Evolutionary conservation across 2,113 vertebrate genomes (phyloP).

Genomic region (rat (Rattus norvegicus)): DNA sequence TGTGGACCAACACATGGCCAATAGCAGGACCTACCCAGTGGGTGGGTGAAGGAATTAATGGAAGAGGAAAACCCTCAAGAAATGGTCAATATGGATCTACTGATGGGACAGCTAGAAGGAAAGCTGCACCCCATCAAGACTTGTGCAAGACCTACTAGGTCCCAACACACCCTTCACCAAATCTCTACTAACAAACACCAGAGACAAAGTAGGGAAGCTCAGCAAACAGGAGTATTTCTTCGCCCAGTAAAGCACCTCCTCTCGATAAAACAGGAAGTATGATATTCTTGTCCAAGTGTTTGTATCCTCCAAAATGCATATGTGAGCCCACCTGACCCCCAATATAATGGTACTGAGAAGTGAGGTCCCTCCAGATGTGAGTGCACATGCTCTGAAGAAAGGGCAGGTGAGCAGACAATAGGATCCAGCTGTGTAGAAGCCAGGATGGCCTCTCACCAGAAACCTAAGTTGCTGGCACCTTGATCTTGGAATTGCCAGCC

Average conservation of each 20-base stretch:
- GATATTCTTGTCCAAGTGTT: neutral
- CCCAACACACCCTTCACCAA: neutral
- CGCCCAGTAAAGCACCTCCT: neutral
- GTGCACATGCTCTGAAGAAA: neutral
- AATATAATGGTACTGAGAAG: neutral
- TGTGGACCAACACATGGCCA: neutral
- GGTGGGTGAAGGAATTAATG: neutral
- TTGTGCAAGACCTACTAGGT: neutral
- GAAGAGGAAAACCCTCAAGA: slow-evolving; percentile 6
- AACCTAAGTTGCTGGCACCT: neutral
- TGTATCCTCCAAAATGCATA: neutral
- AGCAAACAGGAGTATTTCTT: slow-evolving; percentile 5
- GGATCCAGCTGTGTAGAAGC: neutral
- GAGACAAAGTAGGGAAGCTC: slow-evolving; percentile 6
- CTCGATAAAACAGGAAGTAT: neutral
- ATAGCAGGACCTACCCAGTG: neutral
- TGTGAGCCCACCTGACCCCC: neutral
- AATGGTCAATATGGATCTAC: neutral
- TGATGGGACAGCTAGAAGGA: neutral
- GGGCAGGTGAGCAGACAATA: neutral
- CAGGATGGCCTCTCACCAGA: neutral
- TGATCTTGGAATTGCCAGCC: neutral
- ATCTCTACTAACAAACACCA: neutral
- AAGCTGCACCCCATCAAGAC: neutral
- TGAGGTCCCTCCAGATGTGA: neutral